Conservation (phyloP, 2,113 vertebrate genomes). For the Stictonetta naevosa region DNA sequence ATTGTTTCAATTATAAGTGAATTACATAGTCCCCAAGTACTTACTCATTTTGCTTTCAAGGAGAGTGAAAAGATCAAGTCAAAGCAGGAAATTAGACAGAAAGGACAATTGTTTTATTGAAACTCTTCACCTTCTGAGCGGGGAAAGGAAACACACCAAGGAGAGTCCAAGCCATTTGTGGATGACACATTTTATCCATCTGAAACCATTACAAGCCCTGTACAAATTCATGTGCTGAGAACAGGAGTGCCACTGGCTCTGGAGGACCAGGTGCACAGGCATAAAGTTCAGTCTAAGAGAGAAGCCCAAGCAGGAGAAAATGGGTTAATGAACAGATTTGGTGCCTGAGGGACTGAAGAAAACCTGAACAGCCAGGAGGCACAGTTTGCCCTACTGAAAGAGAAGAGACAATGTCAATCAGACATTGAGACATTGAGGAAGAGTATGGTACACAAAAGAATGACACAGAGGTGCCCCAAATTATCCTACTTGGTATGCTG, state of each 20-base stretch:
- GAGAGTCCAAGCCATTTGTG: neutral
- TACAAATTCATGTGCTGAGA: neutral
- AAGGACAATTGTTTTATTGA: neutral
- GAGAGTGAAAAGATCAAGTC: conserved; percentile 61
- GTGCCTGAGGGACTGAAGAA: neutral
- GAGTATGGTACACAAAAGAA: neutral
- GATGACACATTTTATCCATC: neutral
- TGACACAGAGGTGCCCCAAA: neutral
- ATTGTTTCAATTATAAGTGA: conserved; percentile 73
- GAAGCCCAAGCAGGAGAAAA: neutral
- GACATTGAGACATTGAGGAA: neutral
- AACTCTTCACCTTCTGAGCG: conserved; percentile 13
- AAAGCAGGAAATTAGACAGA: conserved; percentile 51
- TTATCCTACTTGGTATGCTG: neutral
- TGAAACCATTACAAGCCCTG: neutral
- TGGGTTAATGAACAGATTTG: neutral
- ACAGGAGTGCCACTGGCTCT: neutral
- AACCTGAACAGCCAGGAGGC: neutral
- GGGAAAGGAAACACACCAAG: conserved; percentile 10
- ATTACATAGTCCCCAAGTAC: conserved; percentile 60
- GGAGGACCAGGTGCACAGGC: neutral
- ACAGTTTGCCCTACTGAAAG: neutral
- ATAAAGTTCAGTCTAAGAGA: neutral
- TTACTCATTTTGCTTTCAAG: conserved; percentile 68
- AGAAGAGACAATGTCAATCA: neutral